Percentiles rank a stretch among this genome's conserved stretches.
Evolutionary conservation across 2,113 vertebrate genomes (phyloP).

Genomic region (Neomonachus schauinslandi): DNA sequence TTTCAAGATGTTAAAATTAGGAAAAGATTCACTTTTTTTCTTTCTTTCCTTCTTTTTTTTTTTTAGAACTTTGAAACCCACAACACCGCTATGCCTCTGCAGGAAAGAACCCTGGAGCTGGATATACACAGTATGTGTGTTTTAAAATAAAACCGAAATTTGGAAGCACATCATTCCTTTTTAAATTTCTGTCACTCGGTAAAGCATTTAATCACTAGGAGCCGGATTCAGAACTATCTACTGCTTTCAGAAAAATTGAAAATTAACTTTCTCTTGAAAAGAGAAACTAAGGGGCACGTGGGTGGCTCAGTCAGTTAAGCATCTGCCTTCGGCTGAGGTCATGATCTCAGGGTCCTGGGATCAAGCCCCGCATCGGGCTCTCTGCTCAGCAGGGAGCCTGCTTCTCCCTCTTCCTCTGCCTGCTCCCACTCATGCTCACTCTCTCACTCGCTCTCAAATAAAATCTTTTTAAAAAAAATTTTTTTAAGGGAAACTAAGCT

Average conservation of each 20-base stretch:
- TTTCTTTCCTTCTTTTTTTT: background rate
- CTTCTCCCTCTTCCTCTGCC: background rate
- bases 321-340: background rate
- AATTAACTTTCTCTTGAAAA: background rate
- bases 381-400: background rate
- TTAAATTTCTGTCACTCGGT: background rate
- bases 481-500: background rate
- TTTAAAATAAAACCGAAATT: constrained; percentile 43
- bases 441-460: background rate
- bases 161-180: background rate
- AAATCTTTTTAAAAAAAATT: background rate
- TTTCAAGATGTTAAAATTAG: constrained; percentile 20
- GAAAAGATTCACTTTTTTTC: background rate
- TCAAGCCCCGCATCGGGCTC: background rate
- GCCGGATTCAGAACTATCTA: background rate
- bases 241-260: constrained; percentile 22
- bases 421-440: background rate
- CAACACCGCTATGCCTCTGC: constrained; percentile 70
- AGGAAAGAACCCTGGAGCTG: constrained; percentile 76
- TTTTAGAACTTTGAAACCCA: constrained; percentile 89
- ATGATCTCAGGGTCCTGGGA: background rate
- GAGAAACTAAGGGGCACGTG: background rate
- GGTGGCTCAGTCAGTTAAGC: background rate
- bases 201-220: background rate
- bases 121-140: constrained; percentile 83